Conservation (phyloP, 2,797 vertebrate genomes). For the Hybognathus amarus region DNA sequence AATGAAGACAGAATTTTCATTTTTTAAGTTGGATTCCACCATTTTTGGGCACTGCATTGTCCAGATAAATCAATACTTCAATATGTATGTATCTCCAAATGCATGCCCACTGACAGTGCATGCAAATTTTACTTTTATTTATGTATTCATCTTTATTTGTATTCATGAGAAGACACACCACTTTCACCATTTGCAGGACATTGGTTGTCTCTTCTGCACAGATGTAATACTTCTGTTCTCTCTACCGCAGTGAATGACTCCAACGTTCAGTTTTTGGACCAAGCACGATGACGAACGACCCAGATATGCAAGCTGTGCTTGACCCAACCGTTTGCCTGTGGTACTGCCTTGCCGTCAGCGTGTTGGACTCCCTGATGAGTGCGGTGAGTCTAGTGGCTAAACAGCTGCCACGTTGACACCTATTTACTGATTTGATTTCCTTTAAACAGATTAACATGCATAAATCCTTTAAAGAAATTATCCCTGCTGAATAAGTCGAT, state of each 20-base stretch:
- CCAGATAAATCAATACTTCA: conserved; percentile 13
- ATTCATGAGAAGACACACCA: conserved; percentile 15
- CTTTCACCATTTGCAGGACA: not conserved
- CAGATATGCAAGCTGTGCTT: conserved; percentile 98
- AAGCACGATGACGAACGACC: conserved; percentile 99
- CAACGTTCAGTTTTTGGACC: conserved; percentile 99
- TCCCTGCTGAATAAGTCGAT: conserved; percentile 31
- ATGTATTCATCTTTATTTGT: conserved; percentile 66
- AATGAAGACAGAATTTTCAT: not conserved
- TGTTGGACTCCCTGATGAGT: conserved; percentile 98
- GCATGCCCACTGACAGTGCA: conserved; percentile 67
- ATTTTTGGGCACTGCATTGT: conserved; percentile 6
- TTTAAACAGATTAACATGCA: conserved; percentile 37
- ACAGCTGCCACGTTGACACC: conserved; percentile 15
- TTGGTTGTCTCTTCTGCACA: not conserved
- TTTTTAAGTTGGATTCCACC: not conserved
- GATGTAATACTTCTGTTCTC: conserved; percentile 27
- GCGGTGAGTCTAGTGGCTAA: conserved; percentile 83
- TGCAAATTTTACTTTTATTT: conserved; percentile 53
- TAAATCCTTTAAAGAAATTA: conserved; percentile 33
- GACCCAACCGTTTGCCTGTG: conserved; percentile 98
- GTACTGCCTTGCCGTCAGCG: conserved; percentile 98
- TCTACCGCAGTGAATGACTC: conserved; percentile 94
- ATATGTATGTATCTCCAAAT: conserved; percentile 30
- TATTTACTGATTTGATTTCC: conserved; percentile 23